A percentile compares a stretch with the other conserved stretches of the same genome.
phyloP scores from a whole-genome alignment of 1,140 invertebrate species.

The Apis cerana region DNA sequence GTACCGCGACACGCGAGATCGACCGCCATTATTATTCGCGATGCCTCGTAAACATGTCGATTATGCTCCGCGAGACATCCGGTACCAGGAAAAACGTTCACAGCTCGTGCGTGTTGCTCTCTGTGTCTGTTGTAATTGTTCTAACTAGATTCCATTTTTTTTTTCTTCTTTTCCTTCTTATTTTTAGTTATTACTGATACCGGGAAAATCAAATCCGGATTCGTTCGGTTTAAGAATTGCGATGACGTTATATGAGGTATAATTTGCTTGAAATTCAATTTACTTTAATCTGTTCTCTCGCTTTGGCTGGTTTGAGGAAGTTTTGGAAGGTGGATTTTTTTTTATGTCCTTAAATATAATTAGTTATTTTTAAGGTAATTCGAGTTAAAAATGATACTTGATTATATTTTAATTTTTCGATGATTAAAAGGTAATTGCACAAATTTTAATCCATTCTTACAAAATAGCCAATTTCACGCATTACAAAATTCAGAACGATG shows the following conservation, averaged over 20 bases:
- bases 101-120: background rate
- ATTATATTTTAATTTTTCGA: too few species aligned
- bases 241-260: too few species aligned
- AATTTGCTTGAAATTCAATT: background rate
- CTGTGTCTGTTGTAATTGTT: background rate
- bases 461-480: too few species aligned
- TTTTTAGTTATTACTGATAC: background rate
- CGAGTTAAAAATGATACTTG: too few species aligned
- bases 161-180: background rate
- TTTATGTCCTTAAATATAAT: too few species aligned
- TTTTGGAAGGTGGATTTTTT: too few species aligned
- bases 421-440: too few species aligned
- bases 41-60: conserved; percentile 59
- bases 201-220: conserved; percentile 1
- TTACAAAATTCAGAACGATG: too few species aligned
- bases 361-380: too few species aligned
- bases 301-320: too few species aligned
- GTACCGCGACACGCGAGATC: conserved; percentile 43
- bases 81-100: conserved; percentile 41
- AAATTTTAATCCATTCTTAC: too few species aligned
- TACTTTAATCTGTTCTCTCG: too few species aligned
- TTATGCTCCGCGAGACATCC: conserved; percentile 38
- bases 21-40: conserved; percentile 57
- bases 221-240: background rate
- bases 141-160: background rate